A percentile compares a stretch with the other conserved stretches of the same genome.
phyloP scores from a whole-genome alignment of 2,113 vertebrate species.

The Myocastor coypus region DNA sequence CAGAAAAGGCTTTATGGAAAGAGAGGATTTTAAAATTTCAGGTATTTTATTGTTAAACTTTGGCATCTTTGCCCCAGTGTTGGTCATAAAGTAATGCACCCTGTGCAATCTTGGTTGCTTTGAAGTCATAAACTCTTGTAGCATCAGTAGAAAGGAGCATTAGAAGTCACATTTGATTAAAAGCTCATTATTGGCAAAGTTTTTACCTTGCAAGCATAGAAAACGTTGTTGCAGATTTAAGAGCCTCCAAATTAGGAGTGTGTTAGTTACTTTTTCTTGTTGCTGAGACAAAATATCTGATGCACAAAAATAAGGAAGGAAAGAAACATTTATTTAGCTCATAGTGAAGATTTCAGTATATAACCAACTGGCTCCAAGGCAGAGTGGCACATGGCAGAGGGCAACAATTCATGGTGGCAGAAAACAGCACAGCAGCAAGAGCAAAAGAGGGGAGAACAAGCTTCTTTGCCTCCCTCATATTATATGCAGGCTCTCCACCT shows the following conservation, averaged over 20 bases:
- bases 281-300: no score
- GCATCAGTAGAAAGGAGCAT: slow-evolving; percentile 13
- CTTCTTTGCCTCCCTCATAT: no score
- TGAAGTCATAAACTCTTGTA: background rate
- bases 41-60: slow-evolving; percentile 32
- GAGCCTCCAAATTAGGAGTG: slow-evolving; percentile 40
- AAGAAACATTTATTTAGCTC: no score
- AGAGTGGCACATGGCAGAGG: no score
- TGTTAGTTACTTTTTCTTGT: no score
- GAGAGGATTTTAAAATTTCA: background rate
- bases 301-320: no score
- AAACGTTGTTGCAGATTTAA: slow-evolving; percentile 18
- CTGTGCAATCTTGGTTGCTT: background rate
- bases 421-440: no score
- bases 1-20: slow-evolving; percentile 41
- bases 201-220: background rate
- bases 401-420: no score
- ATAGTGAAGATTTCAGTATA: no score
- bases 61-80: slow-evolving; percentile 27
- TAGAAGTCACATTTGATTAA: slow-evolving; percentile 17
- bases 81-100: background rate
- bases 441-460: no score
- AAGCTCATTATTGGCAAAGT: slow-evolving; percentile 41
- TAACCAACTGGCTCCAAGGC: no score
- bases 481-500: no score